Evolutionary conservation across 2,888 invertebrate species (phyloP), one percentile per base, ranked within the genome.

Genomic region (Ochropleura plecta): DNA sequence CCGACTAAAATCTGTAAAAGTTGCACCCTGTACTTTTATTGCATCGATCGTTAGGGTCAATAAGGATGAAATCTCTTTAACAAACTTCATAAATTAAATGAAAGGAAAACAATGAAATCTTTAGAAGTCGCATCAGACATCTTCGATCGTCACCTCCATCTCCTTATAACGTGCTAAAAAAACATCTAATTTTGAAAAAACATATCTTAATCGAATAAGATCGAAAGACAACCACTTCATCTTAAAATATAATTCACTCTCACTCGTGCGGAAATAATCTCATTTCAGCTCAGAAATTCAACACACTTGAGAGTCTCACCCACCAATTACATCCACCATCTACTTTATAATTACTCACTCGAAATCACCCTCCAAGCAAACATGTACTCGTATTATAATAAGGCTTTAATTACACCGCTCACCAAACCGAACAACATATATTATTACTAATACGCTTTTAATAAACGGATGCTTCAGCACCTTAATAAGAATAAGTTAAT

Each of bases 381-480:
- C 73, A 80, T 73, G 51, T 83, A 79, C 62, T 55, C 69, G 51
- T 18, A 70, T 82, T 18, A 70, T 82, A 83, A 81, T 86, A 73
- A 83, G 70, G 20, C 68, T 70, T 67, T 86, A 86, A 86, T 86
- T 86, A 86, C 73, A 40, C 40, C 51, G 62, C 67, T 76, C 51
- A 74, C 63, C 77, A 70, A 63, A 64, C 78, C 72, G 73, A 83
- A 79, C 75, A 79, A 84, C 78, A 63, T 80, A 66, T 74, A 76
- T 82, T 79, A 86, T 78, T 67, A 73, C 78, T 85, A 86, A 86
- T 76, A 79, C 70, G 76, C 65, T 86, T 86, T 85, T 86, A 86
- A 86, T 86, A 76, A 74, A 75, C 70, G 78, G 73, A 77, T 83
- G 74, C 73, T 73, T 80, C 70, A 8, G 53, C 70, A 72, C 76